phyloP scores from a whole-genome alignment of 2,888 invertebrate genomes.

The Elegia similella region DNA sequence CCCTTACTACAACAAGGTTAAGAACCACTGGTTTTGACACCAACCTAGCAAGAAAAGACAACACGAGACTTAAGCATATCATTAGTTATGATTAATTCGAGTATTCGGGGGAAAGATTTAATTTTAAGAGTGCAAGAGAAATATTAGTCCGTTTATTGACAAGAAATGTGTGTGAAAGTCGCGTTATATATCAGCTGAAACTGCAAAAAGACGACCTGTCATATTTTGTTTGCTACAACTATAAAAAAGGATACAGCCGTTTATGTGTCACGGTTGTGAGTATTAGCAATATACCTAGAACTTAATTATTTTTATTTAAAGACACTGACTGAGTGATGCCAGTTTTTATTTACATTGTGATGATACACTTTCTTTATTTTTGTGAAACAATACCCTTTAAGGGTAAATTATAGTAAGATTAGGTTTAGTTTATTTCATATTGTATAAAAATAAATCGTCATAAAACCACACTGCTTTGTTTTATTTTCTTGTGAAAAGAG shows the following conservation, averaged over 20 bases:
- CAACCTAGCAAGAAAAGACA: too few relatives aligned
- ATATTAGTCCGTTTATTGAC: too few relatives aligned
- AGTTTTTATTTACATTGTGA: constrained; percentile 25
- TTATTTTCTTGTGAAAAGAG: neutral
- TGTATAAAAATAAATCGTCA: constrained; percentile 36
- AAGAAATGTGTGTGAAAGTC: too few relatives aligned
- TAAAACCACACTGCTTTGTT: neutral
- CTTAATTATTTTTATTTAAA: constrained; percentile 14
- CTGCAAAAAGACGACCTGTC: too few relatives aligned
- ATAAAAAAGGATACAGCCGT: neutral
- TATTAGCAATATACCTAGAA: constrained; percentile 39
- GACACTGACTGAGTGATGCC: constrained; percentile 27
- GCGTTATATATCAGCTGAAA: too few relatives aligned
- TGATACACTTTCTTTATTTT: constrained; percentile 23
- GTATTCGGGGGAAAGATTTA: too few relatives aligned
- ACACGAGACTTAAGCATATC: too few relatives aligned
- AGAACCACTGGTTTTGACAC: too few relatives aligned
- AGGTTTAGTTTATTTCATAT: constrained; percentile 44
- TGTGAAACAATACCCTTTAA: constrained; percentile 31
- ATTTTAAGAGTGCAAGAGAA: too few relatives aligned
- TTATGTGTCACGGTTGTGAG: constrained; percentile 48
- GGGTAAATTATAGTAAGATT: constrained; percentile 40
- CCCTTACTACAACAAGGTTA: too few relatives aligned
- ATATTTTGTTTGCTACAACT: too few relatives aligned
- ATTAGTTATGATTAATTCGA: too few relatives aligned